Conservation (phyloP, 2,888 invertebrate genomes). For the Cetonia aurata region DNA sequence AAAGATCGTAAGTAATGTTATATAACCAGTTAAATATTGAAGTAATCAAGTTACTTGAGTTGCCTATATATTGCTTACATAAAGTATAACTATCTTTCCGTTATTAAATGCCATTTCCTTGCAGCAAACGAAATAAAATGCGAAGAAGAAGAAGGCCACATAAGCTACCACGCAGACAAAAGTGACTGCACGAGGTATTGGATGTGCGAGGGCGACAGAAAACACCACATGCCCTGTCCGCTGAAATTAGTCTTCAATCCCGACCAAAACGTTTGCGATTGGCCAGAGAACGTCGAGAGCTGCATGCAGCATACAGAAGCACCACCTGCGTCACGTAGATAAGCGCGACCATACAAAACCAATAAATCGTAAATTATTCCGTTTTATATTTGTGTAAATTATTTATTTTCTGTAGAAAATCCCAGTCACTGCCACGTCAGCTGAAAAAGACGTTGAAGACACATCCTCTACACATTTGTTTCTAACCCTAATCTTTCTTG, state of each 20-base stretch:
- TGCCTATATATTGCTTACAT: neutral
- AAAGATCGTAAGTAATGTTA: conserved; percentile 81
- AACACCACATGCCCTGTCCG: conserved; percentile 97
- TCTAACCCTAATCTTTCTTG: neutral
- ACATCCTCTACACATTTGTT: neutral
- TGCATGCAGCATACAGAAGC: conserved; percentile 81
- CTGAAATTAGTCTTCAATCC: conserved; percentile 92
- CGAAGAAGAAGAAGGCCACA: conserved; percentile 95
- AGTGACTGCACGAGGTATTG: conserved; percentile 94
- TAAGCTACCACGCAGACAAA: conserved; percentile 92
- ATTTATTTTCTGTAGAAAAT: conserved; percentile 20
- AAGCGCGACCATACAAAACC: conserved; percentile 30
- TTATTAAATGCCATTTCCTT: no score
- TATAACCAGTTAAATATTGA: neutral
- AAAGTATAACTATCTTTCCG: no score
- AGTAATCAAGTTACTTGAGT: conserved; percentile 1
- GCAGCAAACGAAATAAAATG: conserved; percentile 89
- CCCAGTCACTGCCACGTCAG: conserved; percentile 19
- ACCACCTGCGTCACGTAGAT: conserved; percentile 67
- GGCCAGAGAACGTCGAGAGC: conserved; percentile 95
- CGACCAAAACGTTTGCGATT: conserved; percentile 94
- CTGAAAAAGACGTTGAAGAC: conserved; percentile 13
- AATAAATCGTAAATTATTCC: conserved; percentile 23
- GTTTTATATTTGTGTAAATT: conserved; percentile 23
- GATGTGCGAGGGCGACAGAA: conserved; percentile 96